These are phyloP conservation scores for Ptychochromis oligacanthus DNA, from an alignment of 2,113 vertebrate species.

Conservation along the genomic window DNA sequence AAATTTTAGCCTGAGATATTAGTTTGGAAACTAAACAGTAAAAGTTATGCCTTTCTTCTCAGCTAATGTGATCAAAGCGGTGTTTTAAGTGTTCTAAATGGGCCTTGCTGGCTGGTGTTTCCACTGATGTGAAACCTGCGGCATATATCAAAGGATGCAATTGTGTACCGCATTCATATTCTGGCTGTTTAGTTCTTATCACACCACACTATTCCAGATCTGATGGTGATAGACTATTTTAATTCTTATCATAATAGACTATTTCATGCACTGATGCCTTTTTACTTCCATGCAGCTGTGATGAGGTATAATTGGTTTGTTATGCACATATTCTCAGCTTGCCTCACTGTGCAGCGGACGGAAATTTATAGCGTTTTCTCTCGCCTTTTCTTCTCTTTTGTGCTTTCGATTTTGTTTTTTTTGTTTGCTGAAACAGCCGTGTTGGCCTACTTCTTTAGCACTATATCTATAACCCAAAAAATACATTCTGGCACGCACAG, in stretches of 20 bases:
- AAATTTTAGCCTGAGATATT: constrained; percentile 10
- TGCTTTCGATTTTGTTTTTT: constrained; percentile 31
- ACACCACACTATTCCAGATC: constrained; percentile 56
- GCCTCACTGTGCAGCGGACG: constrained; percentile 39
- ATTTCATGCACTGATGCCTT: constrained; percentile 77
- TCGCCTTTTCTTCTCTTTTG: constrained; percentile 58
- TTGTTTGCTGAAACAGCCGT: constrained; percentile 10
- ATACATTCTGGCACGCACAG: not conserved
- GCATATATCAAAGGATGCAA: constrained; percentile 51
- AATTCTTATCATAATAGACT: constrained; percentile 81
- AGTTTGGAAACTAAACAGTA: constrained; percentile 15
- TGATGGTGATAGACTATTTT: constrained; percentile 76
- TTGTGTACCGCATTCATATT: constrained; percentile 42
- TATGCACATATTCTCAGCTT: constrained; percentile 63
- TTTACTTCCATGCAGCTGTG: constrained; percentile 65
- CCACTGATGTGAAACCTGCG: constrained; percentile 55
- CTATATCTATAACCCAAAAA: not conserved
- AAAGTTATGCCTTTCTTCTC: constrained; percentile 57
- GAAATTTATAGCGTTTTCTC: constrained; percentile 52
- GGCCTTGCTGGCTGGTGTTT: constrained; percentile 49
- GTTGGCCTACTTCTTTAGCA: constrained; percentile 13
- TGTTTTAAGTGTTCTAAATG: constrained; percentile 56
- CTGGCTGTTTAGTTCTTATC: constrained; percentile 69
- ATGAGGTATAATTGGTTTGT: constrained; percentile 77
- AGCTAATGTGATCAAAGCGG: constrained; percentile 70